A percentile compares a stretch with the other conserved stretches of the same genome.
phyloP scores from a whole-genome alignment of 1,140 invertebrate species.

The Hestina assimilis region DNA sequence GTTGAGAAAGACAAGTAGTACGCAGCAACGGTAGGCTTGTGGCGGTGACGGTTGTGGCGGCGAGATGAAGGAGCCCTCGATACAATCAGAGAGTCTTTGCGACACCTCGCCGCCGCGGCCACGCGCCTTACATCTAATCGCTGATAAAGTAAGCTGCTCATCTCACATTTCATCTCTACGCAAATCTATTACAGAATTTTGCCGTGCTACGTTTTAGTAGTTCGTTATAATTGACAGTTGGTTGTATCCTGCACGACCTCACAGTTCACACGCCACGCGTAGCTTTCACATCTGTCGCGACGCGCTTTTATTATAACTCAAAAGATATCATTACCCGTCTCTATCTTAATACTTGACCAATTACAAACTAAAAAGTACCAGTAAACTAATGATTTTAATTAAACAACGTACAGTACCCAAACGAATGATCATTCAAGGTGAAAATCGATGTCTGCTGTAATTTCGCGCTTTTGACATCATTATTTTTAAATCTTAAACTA shows the following conservation, averaged over 20 bases:
- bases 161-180: conserved; percentile 58
- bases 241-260: conserved; percentile 22
- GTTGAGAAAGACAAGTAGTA: conserved; percentile 12
- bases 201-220: conserved; percentile 11
- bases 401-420: conserved; percentile 12
- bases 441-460: conserved; percentile 57
- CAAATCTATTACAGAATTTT: conserved; percentile 42
- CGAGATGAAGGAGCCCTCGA: conserved; percentile 57
- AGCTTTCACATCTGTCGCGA: conserved; percentile 29
- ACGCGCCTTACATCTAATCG: conserved; percentile 55
- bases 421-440: conserved; percentile 55
- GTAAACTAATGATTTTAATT: not conserved
- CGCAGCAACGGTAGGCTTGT: conserved; percentile 30
- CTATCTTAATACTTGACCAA: no score
- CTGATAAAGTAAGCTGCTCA: conserved; percentile 56
- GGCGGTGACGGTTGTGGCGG: conserved; percentile 48
- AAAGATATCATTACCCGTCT: no score
- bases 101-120: conserved; percentile 60
- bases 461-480: conserved; percentile 49
- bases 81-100: conserved; percentile 56
- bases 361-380: no score
- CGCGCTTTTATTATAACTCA: no score
- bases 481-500: conserved; percentile 9
- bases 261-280: conserved; percentile 40
- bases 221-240: conserved; percentile 32